A percentile compares a stretch with the other conserved stretches of the same genome.
Conservation (phyloP, 2,888 invertebrate genomes). For the Ligdia adustata region DNA sequence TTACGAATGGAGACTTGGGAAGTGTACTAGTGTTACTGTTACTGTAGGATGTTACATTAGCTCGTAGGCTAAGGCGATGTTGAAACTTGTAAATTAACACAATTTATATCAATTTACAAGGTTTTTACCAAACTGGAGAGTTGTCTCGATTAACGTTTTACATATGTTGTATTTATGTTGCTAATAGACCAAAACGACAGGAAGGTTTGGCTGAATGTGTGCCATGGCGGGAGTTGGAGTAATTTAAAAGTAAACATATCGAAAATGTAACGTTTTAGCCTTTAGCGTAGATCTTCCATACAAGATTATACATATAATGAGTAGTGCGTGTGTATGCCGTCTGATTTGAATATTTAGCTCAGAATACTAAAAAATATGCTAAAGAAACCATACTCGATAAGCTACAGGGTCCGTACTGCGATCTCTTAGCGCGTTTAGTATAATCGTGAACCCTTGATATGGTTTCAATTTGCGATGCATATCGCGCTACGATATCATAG, state of each 20-base stretch:
- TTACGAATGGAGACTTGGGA: conserved; percentile 65
- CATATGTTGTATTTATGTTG: conserved; percentile 43
- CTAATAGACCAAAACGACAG: conserved; percentile 55
- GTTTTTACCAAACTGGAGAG: conserved; percentile 24
- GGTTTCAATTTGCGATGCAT: too few relatives aligned
- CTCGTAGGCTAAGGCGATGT: conserved; percentile 45
- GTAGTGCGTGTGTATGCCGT: conserved; percentile 60
- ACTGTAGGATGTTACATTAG: conserved; percentile 73
- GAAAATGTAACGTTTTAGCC: conserved; percentile 78
- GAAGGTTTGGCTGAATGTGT: conserved; percentile 64
- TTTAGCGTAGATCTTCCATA: conserved; percentile 82
- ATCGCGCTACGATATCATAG: too few relatives aligned
- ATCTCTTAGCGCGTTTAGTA: too few relatives aligned
- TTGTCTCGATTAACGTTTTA: conserved; percentile 13
- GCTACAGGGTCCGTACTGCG: too few relatives aligned
- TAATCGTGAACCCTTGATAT: too few relatives aligned
- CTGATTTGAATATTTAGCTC: conserved; percentile 3
- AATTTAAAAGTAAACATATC: conserved; percentile 78
- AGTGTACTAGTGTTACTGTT: conserved; percentile 66
- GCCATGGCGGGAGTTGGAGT: conserved; percentile 77
- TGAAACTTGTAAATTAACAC: conserved; percentile 25
- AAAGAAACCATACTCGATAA: too few relatives aligned
- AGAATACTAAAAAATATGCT: too few relatives aligned
- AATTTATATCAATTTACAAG: conserved; percentile 25
- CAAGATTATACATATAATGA: conserved; percentile 56